These are phyloP conservation scores for Peromyscus aztecus DNA, from an alignment of 2,797 vertebrate species.

Conservation along the genomic window DNA sequence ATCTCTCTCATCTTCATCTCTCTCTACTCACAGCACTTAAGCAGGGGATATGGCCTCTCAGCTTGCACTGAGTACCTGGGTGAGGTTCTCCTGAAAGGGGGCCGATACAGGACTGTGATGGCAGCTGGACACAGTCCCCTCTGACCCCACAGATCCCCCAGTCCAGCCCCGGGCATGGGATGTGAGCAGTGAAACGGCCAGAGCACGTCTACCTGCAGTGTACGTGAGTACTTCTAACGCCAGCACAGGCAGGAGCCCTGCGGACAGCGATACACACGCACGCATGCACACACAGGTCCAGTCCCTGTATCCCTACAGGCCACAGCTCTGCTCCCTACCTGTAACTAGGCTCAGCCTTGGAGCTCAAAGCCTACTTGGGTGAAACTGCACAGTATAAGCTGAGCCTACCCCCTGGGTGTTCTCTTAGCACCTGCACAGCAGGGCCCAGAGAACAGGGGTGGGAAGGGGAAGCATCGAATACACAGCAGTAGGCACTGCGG, in stretches of 20 bases:
- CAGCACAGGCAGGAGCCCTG: not conserved
- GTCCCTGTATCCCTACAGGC: not conserved
- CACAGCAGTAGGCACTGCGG: not conserved
- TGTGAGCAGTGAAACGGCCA: not conserved
- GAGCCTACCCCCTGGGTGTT: not conserved
- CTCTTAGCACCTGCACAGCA: no score
- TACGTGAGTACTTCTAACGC: not conserved
- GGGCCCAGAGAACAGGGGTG: not conserved
- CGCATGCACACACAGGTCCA: not conserved
- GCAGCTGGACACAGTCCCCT: no score
- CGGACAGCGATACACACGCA: not conserved
- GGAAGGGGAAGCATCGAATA: not conserved
- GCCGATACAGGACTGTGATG: not conserved
- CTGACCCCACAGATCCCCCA: not conserved
- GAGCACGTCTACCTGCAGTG: not conserved
- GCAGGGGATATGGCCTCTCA: not conserved
- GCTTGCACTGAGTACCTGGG: not conserved
- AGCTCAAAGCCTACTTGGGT: not conserved
- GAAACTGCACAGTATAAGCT: not conserved
- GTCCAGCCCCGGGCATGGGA: not conserved
- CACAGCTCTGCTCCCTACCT: not conserved
- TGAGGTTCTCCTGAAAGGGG: not conserved
- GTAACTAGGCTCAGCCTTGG: not conserved
- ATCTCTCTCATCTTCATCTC: no score
- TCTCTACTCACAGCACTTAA: not conserved